These are phyloP conservation scores for Creontiades dilutus DNA, from an alignment of 2,888 invertebrate species.

Conservation along the genomic window DNA sequence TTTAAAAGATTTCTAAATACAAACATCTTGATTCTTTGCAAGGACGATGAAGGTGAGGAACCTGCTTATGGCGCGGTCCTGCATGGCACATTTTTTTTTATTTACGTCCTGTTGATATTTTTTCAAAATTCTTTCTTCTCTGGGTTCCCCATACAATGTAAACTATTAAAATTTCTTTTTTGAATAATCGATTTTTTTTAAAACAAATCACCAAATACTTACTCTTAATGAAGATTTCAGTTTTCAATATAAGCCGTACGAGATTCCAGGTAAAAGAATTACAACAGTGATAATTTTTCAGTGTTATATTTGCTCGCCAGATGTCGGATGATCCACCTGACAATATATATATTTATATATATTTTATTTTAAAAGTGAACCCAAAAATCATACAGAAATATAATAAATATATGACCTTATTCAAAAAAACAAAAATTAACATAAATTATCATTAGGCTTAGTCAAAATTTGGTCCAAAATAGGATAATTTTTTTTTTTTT, in stretches of 20 bases:
- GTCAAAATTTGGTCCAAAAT: constrained; percentile 70
- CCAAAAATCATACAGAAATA: constrained; percentile 73
- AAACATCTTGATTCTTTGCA: too few relatives aligned
- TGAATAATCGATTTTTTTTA: too few relatives aligned
- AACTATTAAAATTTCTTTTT: too few relatives aligned
- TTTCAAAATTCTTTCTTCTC: too few relatives aligned
- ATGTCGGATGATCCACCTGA: constrained; percentile 71
- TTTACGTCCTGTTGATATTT: too few relatives aligned
- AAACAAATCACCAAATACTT: not conserved
- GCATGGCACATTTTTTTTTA: too few relatives aligned
- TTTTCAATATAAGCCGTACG: too few relatives aligned
- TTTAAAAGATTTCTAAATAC: too few relatives aligned
- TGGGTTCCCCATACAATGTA: too few relatives aligned
- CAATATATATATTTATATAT: constrained; percentile 73
- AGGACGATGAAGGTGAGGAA: too few relatives aligned
- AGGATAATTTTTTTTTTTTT: constrained; percentile 42
- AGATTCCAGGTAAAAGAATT: not conserved
- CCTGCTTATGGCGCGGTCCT: too few relatives aligned
- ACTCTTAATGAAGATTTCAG: too few relatives aligned
- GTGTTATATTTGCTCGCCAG: constrained; percentile 74
- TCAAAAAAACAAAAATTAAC: constrained; percentile 73
- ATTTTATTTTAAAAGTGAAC: constrained; percentile 72
- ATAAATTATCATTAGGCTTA: constrained; percentile 63
- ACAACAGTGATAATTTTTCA: constrained; percentile 53
- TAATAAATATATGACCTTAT: constrained; percentile 74